phyloP scores from a whole-genome alignment of 2,888 invertebrate species.

The Resseliella maxima region DNA sequence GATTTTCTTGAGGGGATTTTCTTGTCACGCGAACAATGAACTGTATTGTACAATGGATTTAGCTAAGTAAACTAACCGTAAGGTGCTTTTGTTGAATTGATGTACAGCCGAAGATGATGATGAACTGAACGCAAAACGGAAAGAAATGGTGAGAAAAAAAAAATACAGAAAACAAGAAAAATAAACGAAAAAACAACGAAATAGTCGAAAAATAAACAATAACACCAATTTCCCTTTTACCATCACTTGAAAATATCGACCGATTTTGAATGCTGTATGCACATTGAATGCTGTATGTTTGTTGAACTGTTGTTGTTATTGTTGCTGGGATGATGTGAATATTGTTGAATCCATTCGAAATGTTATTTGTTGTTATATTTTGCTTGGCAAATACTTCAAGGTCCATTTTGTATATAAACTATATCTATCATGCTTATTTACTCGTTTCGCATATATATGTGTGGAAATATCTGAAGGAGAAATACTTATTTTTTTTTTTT shows the following conservation, averaged over 20 bases:
- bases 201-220: constrained; percentile 24
- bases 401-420: not conserved
- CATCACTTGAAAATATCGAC: not conserved
- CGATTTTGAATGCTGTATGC: not conserved
- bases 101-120: not conserved
- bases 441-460: not conserved
- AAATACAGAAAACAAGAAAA: not conserved
- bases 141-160: not conserved
- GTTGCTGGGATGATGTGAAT: not conserved
- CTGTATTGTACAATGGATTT: not conserved
- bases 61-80: constrained; percentile 38
- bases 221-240: not conserved
- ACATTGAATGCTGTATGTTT: no score
- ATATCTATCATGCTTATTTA: not conserved
- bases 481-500: no score
- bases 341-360: not conserved
- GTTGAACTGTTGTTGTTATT: not conserved
- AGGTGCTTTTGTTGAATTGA: not conserved
- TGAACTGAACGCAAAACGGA: not conserved
- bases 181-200: not conserved
- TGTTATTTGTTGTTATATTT: not conserved
- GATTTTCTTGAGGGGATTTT: constrained; percentile 1
- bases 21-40: not conserved
- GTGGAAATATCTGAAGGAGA: not conserved
- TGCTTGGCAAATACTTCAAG: constrained; percentile 6